Conservation (phyloP, 2,797 vertebrate genomes). For the Alca torda region DNA sequence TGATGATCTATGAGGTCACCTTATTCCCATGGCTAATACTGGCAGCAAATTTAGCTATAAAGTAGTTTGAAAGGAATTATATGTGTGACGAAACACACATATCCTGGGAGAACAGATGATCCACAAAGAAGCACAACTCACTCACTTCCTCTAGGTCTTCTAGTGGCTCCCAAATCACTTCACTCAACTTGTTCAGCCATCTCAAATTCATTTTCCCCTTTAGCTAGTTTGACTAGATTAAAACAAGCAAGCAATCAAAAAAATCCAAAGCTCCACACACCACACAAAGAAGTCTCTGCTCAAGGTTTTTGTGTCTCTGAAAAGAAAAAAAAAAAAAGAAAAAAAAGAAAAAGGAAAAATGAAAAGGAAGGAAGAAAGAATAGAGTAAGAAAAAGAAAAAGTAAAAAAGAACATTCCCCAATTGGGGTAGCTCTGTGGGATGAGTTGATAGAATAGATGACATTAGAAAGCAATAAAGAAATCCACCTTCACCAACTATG, state of each 20-base stretch:
- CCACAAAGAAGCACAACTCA: not conserved
- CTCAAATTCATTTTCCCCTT: not conserved
- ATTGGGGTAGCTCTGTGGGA: not conserved
- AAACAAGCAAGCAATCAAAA: not conserved
- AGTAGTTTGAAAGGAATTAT: not conserved
- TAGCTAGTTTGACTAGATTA: not conserved
- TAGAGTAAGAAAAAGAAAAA: no score
- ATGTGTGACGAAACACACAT: not conserved
- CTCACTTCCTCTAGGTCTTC: not conserved
- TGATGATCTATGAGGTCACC: not conserved
- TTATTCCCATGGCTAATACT: not conserved
- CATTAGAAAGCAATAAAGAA: not conserved
- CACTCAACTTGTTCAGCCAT: not conserved
- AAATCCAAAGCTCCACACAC: fast-evolving
- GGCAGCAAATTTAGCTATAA: not conserved
- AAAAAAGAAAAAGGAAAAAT: not conserved
- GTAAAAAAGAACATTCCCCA: not conserved
- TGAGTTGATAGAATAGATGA: not conserved
- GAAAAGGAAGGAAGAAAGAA: no score
- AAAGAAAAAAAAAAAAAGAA: not conserved
- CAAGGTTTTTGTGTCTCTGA: not conserved
- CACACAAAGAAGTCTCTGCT: not conserved
- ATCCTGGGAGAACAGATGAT: not conserved
- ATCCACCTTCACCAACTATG: not conserved
- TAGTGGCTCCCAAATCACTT: not conserved